Evolutionary conservation across 2,888 invertebrate genomes (phyloP).

Genomic region (Plemyria rubiginata): DNA sequence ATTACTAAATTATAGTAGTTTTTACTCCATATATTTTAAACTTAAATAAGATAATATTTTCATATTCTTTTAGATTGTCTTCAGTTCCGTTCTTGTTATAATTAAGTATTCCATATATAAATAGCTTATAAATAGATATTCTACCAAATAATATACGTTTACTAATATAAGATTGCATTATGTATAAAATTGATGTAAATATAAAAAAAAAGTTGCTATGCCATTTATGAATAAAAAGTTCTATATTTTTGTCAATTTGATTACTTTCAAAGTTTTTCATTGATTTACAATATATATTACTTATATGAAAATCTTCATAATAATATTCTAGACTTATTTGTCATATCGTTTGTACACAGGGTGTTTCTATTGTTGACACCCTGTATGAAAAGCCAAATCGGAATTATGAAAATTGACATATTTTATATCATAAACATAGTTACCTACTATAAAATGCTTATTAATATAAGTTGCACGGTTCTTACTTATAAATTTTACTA

Average conservation of each 20-base stretch:
- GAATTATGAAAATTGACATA: no score
- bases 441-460: slow-evolving; percentile 7
- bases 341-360: no score
- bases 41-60: no score
- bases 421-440: no score
- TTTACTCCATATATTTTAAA: no score
- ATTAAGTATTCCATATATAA: slow-evolving; percentile 22
- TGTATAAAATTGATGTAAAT: slow-evolving; percentile 32
- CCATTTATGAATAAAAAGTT: slow-evolving; percentile 16
- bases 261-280: slow-evolving; percentile 1
- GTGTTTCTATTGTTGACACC: no score
- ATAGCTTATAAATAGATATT: slow-evolving; percentile 27
- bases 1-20: no score
- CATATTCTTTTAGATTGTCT: no score
- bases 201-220: slow-evolving; percentile 14
- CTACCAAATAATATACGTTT: slow-evolving; percentile 35
- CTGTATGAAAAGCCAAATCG: no score
- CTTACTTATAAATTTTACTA: slow-evolving; percentile 15
- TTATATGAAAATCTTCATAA: background rate
- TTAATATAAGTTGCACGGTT: slow-evolving; percentile 30
- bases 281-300: background rate
- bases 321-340: no score
- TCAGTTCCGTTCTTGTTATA: background rate
- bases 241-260: slow-evolving; percentile 13
- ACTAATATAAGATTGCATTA: slow-evolving; percentile 25